These are phyloP conservation scores for Leucophora obtusa DNA, from an alignment of 2,888 invertebrate genomes.

Conservation along the genomic window DNA sequence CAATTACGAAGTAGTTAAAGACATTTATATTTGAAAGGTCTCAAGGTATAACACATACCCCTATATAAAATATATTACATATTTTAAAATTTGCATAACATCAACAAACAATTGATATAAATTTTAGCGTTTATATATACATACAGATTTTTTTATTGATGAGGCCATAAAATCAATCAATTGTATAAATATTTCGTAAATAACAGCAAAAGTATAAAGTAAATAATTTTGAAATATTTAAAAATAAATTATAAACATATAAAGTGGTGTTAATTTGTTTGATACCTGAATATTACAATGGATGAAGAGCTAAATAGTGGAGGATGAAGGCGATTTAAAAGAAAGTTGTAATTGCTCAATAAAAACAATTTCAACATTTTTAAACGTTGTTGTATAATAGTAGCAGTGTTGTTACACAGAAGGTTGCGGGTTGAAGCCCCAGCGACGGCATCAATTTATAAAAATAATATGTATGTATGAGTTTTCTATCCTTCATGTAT, in stretches of 20 bases:
- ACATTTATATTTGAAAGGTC: too few relatives aligned
- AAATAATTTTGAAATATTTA: not conserved
- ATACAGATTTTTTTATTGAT: not conserved
- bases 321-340: not conserved
- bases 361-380: too few relatives aligned
- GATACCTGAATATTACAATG: not conserved
- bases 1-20: too few relatives aligned
- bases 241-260: not conserved
- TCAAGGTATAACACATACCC: too few relatives aligned
- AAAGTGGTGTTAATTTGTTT: constrained; percentile 16
- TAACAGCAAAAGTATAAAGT: not conserved
- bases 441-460: too few relatives aligned
- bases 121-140: not conserved
- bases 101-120: constrained; percentile 22
- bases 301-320: not conserved
- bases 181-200: not conserved
- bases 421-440: too few relatives aligned
- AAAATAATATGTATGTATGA: too few relatives aligned
- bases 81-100: constrained; percentile 21
- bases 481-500: too few relatives aligned
- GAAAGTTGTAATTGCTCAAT: not conserved
- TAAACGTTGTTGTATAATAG: too few relatives aligned
- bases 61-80: not conserved
- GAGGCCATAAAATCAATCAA: constrained; percentile 4
- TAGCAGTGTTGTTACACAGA: too few relatives aligned